These are phyloP conservation scores for Ophion ventricosus DNA, from an alignment of 2,888 invertebrate species.

Conservation along the genomic window DNA sequence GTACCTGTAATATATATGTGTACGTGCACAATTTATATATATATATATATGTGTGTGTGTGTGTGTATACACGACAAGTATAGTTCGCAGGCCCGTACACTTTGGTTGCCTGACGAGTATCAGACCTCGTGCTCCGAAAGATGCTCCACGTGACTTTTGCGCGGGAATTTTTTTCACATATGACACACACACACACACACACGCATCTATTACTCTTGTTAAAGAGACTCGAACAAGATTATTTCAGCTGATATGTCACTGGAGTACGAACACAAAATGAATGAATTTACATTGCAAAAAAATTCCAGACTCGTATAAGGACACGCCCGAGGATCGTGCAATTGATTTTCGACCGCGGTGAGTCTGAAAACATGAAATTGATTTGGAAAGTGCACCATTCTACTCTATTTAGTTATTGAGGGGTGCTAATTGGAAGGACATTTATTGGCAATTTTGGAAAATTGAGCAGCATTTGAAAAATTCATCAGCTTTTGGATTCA, in stretches of 20 bases:
- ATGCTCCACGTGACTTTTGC: slow-evolving; percentile 79
- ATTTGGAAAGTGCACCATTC: neutral
- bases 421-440: neutral
- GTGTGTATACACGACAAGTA: slow-evolving; percentile 31
- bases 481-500: too few relatives aligned
- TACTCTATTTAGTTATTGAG: neutral
- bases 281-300: neutral
- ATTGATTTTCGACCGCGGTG: neutral
- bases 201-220: neutral
- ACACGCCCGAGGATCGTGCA: neutral
- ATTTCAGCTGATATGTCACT: neutral
- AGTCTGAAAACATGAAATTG: neutral
- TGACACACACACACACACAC: neutral
- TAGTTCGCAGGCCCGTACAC: slow-evolving; percentile 43
- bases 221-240: neutral
- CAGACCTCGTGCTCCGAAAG: slow-evolving; percentile 57
- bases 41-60: neutral
- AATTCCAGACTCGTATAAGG: neutral
- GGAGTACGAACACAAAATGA: neutral
- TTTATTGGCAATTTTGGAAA: too few relatives aligned
- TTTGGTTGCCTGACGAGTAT: slow-evolving; percentile 58
- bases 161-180: slow-evolving; percentile 74
- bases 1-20: slow-evolving; percentile 29
- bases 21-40: neutral
- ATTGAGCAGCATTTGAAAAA: too few relatives aligned